Evolutionary conservation across 2,888 invertebrate genomes (phyloP).

Genomic region (Nemoura dubitans): DNA sequence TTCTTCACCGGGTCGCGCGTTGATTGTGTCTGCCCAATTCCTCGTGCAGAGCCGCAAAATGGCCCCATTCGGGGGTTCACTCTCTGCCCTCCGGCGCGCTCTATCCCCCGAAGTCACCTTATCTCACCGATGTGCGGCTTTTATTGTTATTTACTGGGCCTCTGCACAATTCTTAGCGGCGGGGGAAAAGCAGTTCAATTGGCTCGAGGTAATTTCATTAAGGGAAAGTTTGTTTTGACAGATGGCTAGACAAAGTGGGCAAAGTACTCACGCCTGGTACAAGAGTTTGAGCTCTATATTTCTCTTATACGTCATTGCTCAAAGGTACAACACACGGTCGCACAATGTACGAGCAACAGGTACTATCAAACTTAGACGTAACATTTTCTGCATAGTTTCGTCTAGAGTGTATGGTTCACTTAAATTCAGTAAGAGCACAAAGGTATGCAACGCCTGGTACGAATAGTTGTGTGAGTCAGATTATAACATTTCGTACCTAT

Average conservation of each 20-base stretch:
- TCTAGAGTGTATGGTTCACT: neutral
- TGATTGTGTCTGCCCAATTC: neutral
- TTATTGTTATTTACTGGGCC: conserved; percentile 24
- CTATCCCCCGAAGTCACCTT: conserved; percentile 20
- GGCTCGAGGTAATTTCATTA: conserved; percentile 37
- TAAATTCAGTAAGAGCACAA: neutral
- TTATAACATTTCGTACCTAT: neutral
- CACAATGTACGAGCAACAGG: neutral
- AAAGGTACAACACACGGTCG: neutral
- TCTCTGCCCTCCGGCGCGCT: neutral
- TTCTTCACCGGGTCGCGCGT: neutral
- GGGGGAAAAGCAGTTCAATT: conserved; percentile 24
- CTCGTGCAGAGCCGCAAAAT: neutral
- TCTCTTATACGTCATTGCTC: neutral
- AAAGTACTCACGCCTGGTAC: neutral
- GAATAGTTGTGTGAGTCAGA: neutral
- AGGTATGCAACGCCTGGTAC: neutral
- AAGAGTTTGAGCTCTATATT: neutral
- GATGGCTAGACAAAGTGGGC: conserved; percentile 19
- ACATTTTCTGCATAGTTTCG: neutral
- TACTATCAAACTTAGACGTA: neutral
- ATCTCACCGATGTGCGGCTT: conserved; percentile 9
- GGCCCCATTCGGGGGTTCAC: neutral
- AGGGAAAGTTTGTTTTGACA: conserved; percentile 38
- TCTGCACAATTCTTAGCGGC: neutral